A percentile compares a stretch with the other conserved stretches of the same genome.
Conservation (phyloP, 1,140 invertebrate genomes). For the Atopsyche davidsoni region DNA sequence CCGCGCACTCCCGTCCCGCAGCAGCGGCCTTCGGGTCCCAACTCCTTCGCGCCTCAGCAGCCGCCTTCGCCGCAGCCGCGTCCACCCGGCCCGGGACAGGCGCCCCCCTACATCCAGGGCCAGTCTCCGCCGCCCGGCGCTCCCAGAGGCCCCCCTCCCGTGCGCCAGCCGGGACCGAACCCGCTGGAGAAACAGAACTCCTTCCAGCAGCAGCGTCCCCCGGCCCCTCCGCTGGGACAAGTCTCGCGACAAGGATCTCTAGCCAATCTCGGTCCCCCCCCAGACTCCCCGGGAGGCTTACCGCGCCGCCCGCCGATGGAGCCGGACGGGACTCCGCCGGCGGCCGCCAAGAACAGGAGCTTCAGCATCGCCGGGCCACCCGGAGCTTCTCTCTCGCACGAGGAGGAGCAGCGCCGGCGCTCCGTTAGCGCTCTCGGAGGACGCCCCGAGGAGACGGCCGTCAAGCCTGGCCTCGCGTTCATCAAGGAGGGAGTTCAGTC, state of each 20-base stretch:
- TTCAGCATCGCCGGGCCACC: slow-evolving; percentile 47
- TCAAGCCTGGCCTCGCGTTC: slow-evolving; percentile 40
- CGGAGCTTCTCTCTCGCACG: slow-evolving; percentile 34
- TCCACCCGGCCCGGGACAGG: slow-evolving; percentile 15
- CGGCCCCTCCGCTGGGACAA: slow-evolving; percentile 31
- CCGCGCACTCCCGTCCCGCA: slow-evolving; percentile 30
- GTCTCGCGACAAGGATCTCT: slow-evolving; percentile 42
- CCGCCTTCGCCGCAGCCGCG: slow-evolving; percentile 33
- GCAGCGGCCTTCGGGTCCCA: slow-evolving; percentile 34
- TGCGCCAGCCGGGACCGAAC: slow-evolving; percentile 1
- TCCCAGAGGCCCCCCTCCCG: slow-evolving; percentile 24
- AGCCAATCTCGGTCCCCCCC: slow-evolving; percentile 32
- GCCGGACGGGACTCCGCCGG: slow-evolving; percentile 27
- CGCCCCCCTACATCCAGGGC: slow-evolving; percentile 31
- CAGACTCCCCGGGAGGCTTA: slow-evolving; percentile 5
- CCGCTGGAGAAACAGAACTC: slow-evolving; percentile 23
- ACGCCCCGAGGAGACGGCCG: slow-evolving; percentile 37
- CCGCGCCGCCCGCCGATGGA: slow-evolving; percentile 17
- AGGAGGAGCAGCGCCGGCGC: slow-evolving; percentile 45
- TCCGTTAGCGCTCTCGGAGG: slow-evolving; percentile 40
- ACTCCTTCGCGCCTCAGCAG: slow-evolving; percentile 37
- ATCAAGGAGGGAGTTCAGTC: slow-evolving; percentile 41
- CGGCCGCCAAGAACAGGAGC: slow-evolving; percentile 42
- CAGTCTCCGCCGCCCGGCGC: slow-evolving; percentile 8
- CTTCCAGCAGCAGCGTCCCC: slow-evolving; percentile 20